Base-by-base conservation (phyloP, 2,888 invertebrate genomes). In the Papilio protenor region DNA sequence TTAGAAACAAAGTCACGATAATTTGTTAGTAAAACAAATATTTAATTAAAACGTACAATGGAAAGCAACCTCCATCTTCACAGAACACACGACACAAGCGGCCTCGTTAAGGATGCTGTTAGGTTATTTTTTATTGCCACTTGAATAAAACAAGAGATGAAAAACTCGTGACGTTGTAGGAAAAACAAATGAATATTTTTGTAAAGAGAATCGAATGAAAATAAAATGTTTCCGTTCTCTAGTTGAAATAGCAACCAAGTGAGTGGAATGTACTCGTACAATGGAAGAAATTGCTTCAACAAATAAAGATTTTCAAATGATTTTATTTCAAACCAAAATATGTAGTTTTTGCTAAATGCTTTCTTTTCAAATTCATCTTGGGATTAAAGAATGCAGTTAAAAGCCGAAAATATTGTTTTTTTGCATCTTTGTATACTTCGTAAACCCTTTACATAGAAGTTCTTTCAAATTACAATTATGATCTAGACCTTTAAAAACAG, bases 11-110 rank as follows among this genome's bases (percentile, higher is more conserved):
- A 59, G 59, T 59, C 23, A 8, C 6, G 6, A 27, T 27, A 27
- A 27, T 61, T 61, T 61, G 27, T 61, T 33, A 76, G 74, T 59
- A n/a, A 59, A 33, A 33, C 18, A 47, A 73, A 47, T 73, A 73
- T 14, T 71, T 40, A 71, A 61, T 72, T 71, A 59, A 69, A 79
- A 75, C 66, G 16, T 61, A 78, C 85, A 91, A 91, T 89, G 90
- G 90, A 92, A 92, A 92, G 90, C 92, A 93, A 91, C 87, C 89
- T 87, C 85, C 85, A 82, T 83, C 81, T 83, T 82, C 84, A 86
- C 83, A 87, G 82, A 82, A 85, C 81, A 87, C 85, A 90, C 84
- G 84, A 87, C 86, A 86, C 80, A 92, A 92, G 92, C 92, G 81
- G 85, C 85, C 82, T 84, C 81, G 77, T 85, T 79, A 81, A 81